These are phyloP conservation scores for Sapayoa aenigma DNA, from an alignment of 2,113 vertebrate genomes.

Conservation along the genomic window DNA sequence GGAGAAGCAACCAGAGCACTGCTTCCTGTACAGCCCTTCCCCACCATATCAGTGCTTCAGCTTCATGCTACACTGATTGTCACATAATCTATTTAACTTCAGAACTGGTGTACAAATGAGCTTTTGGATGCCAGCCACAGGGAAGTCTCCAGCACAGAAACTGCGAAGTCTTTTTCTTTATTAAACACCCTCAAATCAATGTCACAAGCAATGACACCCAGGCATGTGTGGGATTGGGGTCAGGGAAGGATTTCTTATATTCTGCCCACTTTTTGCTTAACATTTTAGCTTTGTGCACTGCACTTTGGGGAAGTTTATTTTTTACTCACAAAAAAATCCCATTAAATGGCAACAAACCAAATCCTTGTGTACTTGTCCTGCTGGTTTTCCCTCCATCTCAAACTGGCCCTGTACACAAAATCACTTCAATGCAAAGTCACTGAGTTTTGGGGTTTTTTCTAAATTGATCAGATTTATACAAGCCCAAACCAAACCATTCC, in stretches of 20 bases:
- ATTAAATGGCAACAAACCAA: not conserved
- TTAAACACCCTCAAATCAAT: constrained; percentile 14
- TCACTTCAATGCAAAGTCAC: not conserved
- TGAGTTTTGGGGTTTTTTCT: not conserved
- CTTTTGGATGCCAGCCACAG: constrained; percentile 1
- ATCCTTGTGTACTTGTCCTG: not conserved
- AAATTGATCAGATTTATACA: not conserved
- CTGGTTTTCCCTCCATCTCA: not conserved
- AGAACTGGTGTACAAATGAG: not conserved
- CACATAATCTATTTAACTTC: not conserved
- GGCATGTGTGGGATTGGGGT: not conserved
- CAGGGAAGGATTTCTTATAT: not conserved
- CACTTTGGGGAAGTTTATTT: not conserved
- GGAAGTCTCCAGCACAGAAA: not conserved
- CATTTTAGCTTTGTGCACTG: not conserved
- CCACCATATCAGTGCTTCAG: not conserved
- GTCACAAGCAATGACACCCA: not conserved
- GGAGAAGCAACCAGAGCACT: not conserved
- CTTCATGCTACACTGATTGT: not conserved
- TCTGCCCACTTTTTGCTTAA: not conserved
- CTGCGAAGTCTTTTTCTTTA: not conserved
- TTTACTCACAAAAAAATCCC: not conserved
- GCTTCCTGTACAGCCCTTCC: not conserved
- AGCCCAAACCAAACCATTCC: not conserved
- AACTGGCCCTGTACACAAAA: not conserved